Evolutionary conservation across 2,888 invertebrate genomes (phyloP), one percentile per base, ranked within the genome.

Genomic region (Falcaria lacertinaria): DNA sequence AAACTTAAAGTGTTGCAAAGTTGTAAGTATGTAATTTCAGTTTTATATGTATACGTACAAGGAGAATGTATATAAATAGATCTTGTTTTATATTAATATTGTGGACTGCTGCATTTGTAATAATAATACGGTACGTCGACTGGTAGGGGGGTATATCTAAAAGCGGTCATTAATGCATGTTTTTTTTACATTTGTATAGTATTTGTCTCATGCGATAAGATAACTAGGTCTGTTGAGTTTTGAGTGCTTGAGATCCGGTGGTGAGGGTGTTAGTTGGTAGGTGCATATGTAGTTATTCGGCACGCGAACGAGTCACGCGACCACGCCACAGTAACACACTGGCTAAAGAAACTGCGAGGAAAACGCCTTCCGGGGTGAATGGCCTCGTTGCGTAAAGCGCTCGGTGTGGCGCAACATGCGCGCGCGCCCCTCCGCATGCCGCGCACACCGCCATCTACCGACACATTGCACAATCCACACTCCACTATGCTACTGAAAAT

Each of bases 301-400:
- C 83, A 86, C 79, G 86, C 81, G 71, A 85, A 57, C 73, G 49
- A 73, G 80, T 81, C 88, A 89, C 86, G 88, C 88, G 81, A 88
- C 69, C 71, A 58, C 57, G 77, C 74, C 80, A 74, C 80, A 83
- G 75, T 83, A 87, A 84, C 85, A 85, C 72, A 86, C 78, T 83
- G 80, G 37, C 64, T 81, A 82, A 84, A 87, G 87, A 86, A 87
- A 86, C 85, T 76, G 77, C 71, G 70, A 84, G 85, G 87, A 86
- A 87, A 89, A 85, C 78, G 83, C 74, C 87, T 89, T 88, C 89
- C 89, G 89, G 88, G 89, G 88, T 89, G 78, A 89, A 87, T 59
- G 86, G 74, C 83, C 87, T 73, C 66, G 83, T 89, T 89, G 89
- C 88, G 87, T 86, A 88, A 88, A 87, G 72, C 69, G 73, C 67